Percentiles rank a stretch among this genome's conserved stretches.
phyloP scores from a whole-genome alignment of 53 echinoderm and acorn worm genomes.

The Patiria pectinifera region DNA sequence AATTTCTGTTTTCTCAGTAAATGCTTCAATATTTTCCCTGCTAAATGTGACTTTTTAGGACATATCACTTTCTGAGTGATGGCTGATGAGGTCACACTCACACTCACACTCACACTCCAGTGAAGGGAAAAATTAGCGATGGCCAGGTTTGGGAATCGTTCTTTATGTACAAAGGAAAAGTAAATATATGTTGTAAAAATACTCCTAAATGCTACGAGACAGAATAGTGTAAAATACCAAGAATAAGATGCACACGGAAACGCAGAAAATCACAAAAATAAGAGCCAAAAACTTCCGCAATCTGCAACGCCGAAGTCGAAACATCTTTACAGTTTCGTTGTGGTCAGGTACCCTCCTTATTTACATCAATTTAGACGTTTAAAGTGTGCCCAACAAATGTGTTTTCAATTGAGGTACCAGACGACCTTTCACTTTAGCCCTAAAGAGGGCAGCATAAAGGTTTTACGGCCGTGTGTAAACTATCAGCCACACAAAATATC shows the following conservation, averaged over 20 bases:
- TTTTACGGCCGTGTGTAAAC: background rate
- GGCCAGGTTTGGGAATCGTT: no score
- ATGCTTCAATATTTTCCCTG: no score
- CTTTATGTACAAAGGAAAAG: background rate
- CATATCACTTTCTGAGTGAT: no score
- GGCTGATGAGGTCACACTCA: no score
- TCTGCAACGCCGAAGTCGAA: background rate
- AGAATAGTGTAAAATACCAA: background rate
- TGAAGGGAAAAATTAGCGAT: no score
- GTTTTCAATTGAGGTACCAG: background rate
- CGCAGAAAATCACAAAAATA: conserved; percentile 8
- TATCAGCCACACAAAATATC: no score
- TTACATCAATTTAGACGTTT: background rate
- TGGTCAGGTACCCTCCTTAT: background rate
- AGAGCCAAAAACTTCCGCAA: conserved; percentile 27
- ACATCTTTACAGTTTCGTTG: background rate
- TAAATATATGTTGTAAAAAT: background rate
- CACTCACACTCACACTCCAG: no score
- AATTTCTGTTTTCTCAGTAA: no score
- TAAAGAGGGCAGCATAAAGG: conserved; percentile 2
- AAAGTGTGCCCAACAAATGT: background rate
- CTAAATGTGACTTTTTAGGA: no score
- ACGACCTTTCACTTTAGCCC: background rate
- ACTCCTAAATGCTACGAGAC: background rate
- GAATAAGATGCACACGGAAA: background rate